These are phyloP conservation scores for Eupelmus urozonus DNA, from an alignment of 2,888 invertebrate genomes.

Conservation along the genomic window DNA sequence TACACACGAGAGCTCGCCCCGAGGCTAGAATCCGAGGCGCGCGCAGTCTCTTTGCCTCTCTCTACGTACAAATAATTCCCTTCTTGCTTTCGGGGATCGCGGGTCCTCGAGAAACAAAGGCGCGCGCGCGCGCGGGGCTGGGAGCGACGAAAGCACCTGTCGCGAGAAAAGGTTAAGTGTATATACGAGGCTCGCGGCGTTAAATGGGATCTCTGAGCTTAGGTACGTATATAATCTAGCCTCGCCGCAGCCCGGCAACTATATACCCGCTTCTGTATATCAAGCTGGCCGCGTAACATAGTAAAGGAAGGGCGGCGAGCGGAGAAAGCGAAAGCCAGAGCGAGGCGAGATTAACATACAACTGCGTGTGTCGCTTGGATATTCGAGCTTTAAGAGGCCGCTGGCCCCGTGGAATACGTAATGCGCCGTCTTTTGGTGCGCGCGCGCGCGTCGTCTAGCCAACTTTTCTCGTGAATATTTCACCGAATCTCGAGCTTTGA, in stretches of 20 bases:
- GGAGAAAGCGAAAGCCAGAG: slow-evolving; percentile 20
- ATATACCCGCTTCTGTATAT: too few relatives aligned
- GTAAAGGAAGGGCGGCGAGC: too few relatives aligned
- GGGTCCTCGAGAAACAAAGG: not conserved
- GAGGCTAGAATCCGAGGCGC: too few relatives aligned
- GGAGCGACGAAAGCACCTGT: not conserved
- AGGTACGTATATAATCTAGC: not conserved
- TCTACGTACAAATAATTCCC: too few relatives aligned
- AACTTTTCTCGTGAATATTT: slow-evolving; percentile 55
- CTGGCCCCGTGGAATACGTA: slow-evolving; percentile 61
- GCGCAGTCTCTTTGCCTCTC: too few relatives aligned
- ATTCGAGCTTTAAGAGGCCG: slow-evolving; percentile 63
- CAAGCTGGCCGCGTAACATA: too few relatives aligned
- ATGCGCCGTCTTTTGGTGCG: slow-evolving; percentile 52
- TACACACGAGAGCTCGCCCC: too few relatives aligned
- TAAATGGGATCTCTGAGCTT: slow-evolving; percentile 20
- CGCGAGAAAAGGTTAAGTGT: not conserved
- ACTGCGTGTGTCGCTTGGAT: slow-evolving; percentile 63
- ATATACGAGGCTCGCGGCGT: slow-evolving; percentile 3
- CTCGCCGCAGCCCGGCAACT: not conserved
- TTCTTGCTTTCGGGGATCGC: not conserved
- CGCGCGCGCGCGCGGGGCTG: not conserved
- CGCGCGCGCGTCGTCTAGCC: slow-evolving; percentile 36
- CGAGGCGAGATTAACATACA: slow-evolving; percentile 63
- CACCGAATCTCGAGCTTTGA: slow-evolving; percentile 49